Percentiles rank a stretch among this genome's conserved stretches.
phyloP scores from a whole-genome alignment of 64 coral and sea anemone species.

The Cladopsammia gracilis region DNA sequence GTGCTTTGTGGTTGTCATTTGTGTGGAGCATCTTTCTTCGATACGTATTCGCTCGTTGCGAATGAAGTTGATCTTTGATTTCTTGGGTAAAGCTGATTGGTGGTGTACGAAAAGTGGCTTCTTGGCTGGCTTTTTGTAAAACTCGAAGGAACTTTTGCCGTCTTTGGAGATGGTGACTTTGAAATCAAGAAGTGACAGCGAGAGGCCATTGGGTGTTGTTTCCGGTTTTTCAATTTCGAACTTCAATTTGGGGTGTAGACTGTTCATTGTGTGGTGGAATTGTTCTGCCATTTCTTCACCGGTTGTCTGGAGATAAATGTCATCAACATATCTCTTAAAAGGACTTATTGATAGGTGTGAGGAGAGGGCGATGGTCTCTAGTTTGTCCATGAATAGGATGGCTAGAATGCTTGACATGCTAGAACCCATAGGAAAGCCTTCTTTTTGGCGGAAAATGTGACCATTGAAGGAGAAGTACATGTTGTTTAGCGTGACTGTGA shows the following conservation, averaged over 20 bases:
- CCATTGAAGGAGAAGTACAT: slow-evolving; percentile 9
- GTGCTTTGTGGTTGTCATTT: too few species aligned
- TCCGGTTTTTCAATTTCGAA: slow-evolving; percentile 74
- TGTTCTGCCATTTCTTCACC: slow-evolving; percentile 40
- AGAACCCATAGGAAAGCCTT: slow-evolving; percentile 49
- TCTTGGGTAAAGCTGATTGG: too few species aligned
- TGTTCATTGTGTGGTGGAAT: slow-evolving; percentile 29
- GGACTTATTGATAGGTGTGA: slow-evolving; percentile 1
- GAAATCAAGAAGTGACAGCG: slow-evolving; percentile 42
- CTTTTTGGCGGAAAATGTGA: not conserved
- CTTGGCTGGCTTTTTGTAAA: too few species aligned
- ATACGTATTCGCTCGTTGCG: too few species aligned
- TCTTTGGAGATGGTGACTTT: slow-evolving; percentile 38
- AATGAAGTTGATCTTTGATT: too few species aligned
- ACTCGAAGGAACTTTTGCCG: too few species aligned
- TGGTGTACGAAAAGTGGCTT: too few species aligned
- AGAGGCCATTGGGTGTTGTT: slow-evolving; percentile 7
- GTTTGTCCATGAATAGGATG: slow-evolving; percentile 70
- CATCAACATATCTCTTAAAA: slow-evolving; percentile 33
- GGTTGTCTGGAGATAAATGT: slow-evolving; percentile 32
- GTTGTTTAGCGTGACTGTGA: slow-evolving; percentile 31
- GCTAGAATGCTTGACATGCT: slow-evolving; percentile 46
- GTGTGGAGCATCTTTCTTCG: too few species aligned
- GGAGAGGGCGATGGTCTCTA: slow-evolving; percentile 42
- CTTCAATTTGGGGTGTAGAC: slow-evolving; percentile 32